Percentiles rank a stretch among this genome's conserved stretches.
Conservation (phyloP, 2,888 invertebrate species). For the Drosophila paranaensis region DNA sequence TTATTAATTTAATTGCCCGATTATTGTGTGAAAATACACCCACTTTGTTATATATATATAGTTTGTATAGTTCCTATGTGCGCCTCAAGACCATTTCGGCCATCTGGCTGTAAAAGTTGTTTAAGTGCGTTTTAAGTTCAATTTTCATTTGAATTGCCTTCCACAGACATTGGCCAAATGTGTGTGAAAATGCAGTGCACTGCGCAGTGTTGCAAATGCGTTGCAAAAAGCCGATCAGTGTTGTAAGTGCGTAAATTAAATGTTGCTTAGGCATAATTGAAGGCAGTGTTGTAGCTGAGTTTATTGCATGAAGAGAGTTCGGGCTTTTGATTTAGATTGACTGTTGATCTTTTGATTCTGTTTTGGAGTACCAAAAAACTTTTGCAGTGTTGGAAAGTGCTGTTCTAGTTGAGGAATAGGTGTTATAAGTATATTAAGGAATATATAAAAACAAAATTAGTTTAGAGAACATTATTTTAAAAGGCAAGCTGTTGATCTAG, state of each 20-base stretch:
- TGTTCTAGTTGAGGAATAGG: too few species aligned
- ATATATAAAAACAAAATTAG: too few species aligned
- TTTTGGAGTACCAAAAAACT: too few species aligned
- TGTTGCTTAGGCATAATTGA: background rate
- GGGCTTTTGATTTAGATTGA: too few species aligned
- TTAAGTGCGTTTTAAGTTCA: constrained; percentile 36
- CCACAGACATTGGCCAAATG: background rate
- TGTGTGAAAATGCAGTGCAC: constrained; percentile 14
- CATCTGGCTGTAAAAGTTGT: constrained; percentile 22
- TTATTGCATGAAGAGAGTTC: background rate
- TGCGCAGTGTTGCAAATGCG: constrained; percentile 14
- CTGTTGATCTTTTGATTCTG: too few species aligned
- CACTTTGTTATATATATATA: background rate
- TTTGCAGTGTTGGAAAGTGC: too few species aligned
- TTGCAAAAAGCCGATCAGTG: background rate
- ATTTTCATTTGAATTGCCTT: constrained; percentile 9
- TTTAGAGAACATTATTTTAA: too few species aligned
- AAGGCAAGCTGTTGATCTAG: too few species aligned
- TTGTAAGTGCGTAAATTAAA: constrained; percentile 7
- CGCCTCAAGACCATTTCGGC: constrained; percentile 8
- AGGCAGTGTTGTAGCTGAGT: background rate
- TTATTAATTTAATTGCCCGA: constrained; percentile 56
- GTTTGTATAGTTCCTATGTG: background rate
- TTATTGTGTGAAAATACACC: background rate
- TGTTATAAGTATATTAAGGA: too few species aligned